phyloP scores from a whole-genome alignment of 2,797 vertebrate species.

The Coendou prehensilis region DNA sequence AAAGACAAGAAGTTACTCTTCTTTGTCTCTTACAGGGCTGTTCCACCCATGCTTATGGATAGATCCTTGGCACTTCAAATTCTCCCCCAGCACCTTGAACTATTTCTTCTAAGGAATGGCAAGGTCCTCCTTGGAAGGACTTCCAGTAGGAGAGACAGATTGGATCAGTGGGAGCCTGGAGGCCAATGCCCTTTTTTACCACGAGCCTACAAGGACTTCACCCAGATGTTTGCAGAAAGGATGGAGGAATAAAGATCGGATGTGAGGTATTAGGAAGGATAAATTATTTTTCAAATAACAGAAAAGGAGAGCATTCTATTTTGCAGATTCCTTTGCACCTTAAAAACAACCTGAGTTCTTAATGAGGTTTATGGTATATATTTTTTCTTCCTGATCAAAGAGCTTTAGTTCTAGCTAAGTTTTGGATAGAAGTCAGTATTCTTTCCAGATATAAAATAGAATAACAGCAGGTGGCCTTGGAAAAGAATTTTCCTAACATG shows the following conservation, averaged over 20 bases:
- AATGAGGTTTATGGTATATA: slow-evolving; percentile 19
- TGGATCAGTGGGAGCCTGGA: neutral
- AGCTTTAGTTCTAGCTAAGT: slow-evolving; percentile 41
- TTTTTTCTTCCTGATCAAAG: slow-evolving; percentile 58
- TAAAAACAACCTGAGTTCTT: slow-evolving; percentile 33
- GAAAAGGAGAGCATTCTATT: slow-evolving; percentile 26
- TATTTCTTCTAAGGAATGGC: neutral
- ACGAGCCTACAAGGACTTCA: neutral
- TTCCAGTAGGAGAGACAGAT: neutral
- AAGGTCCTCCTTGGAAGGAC: neutral
- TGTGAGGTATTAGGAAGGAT: neutral
- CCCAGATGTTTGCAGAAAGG: neutral
- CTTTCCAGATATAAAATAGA: slow-evolving; percentile 65
- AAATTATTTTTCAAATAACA: neutral
- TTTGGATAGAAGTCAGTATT: slow-evolving; percentile 62
- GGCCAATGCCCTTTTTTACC: neutral
- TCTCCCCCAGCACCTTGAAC: neutral
- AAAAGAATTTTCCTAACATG: slow-evolving; percentile 73
- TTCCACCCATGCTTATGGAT: neutral
- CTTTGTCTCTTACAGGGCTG: neutral
- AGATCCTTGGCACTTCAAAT: neutral
- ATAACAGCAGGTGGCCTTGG: slow-evolving; percentile 74
- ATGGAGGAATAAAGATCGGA: neutral
- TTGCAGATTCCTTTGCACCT: slow-evolving; percentile 40
- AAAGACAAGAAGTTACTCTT: neutral